phyloP scores from a whole-genome alignment of 2,888 invertebrate genomes.

The Xylota sylvarum region DNA sequence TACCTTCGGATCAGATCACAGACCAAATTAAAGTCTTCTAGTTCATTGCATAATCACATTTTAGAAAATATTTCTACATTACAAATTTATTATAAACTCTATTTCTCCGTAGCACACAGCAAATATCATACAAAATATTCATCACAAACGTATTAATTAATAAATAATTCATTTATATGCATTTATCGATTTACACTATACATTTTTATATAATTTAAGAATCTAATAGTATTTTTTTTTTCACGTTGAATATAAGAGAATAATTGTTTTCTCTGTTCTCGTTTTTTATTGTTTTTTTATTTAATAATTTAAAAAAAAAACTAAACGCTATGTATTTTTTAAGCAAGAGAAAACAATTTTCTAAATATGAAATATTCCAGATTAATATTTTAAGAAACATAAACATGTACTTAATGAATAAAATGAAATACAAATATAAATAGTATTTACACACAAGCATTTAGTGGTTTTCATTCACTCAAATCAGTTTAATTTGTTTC shows the following conservation, averaged over 20 bases:
- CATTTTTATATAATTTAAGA: slow-evolving; percentile 34
- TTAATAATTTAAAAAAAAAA: slow-evolving; percentile 9
- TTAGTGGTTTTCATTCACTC: background rate
- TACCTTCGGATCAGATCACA: slow-evolving; percentile 31
- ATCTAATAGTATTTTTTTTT: slow-evolving; percentile 26
- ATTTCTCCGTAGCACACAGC: slow-evolving; percentile 31
- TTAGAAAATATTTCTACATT: slow-evolving; percentile 24
- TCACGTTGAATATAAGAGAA: no score
- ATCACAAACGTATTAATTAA: slow-evolving; percentile 57
- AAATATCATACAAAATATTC: slow-evolving; percentile 54
- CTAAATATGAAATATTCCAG: slow-evolving; percentile 66
- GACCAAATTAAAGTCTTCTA: slow-evolving; percentile 49
- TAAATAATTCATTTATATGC: slow-evolving; percentile 47
- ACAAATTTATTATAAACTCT: slow-evolving; percentile 2
- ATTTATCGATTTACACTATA: slow-evolving; percentile 47
- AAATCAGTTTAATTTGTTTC: no score
- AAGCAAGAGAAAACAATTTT: slow-evolving; percentile 43
- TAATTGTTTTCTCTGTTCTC: background rate
- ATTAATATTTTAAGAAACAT: slow-evolving; percentile 49
- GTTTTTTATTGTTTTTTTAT: slow-evolving; percentile 32
- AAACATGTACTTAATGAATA: slow-evolving; percentile 64
- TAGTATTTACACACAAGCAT: slow-evolving; percentile 61
- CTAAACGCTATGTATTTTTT: slow-evolving; percentile 15
- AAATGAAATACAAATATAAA: slow-evolving; percentile 55
- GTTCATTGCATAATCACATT: slow-evolving; percentile 47